These are phyloP conservation scores for Paragorgia papillata DNA, from an alignment of 92 coral and sea anemone genomes.

Conservation along the genomic window DNA sequence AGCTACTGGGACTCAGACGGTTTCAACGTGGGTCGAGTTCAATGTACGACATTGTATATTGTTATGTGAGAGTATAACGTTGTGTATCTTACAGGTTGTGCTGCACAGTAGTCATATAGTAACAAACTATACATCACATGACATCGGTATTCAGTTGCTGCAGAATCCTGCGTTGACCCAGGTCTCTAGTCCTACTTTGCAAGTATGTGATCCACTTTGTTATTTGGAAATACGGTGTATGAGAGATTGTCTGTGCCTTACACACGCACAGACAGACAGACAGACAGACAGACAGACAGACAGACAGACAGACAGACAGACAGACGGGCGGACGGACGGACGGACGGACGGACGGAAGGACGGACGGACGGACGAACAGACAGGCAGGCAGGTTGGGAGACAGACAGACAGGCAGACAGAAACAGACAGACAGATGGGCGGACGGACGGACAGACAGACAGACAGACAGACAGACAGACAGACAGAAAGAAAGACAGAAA, in stretches of 20 bases:
- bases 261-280: not conserved
- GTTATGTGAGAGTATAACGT: too few species aligned
- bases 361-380: too few species aligned
- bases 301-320: not conserved
- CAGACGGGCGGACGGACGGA: too few species aligned
- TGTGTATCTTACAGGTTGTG: conserved; percentile 72
- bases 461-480: too few species aligned
- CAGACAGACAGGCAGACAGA: not conserved
- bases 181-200: conserved; percentile 64
- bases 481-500: not conserved
- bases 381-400: too few species aligned
- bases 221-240: not conserved
- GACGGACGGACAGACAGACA: too few species aligned
- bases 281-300: not conserved
- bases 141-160: conserved; percentile 82
- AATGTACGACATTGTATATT: too few species aligned
- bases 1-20: too few species aligned
- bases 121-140: conserved; percentile 69
- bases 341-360: not conserved
- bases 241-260: too few species aligned
- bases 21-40: too few species aligned
- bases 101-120: conserved; percentile 83
- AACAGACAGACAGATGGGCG: too few species aligned
- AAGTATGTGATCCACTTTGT: conserved; percentile 53
- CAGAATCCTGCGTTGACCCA: conserved; percentile 72